phyloP scores from a whole-genome alignment of 2,797 vertebrate genomes.

The Pelochelys cantorii region DNA sequence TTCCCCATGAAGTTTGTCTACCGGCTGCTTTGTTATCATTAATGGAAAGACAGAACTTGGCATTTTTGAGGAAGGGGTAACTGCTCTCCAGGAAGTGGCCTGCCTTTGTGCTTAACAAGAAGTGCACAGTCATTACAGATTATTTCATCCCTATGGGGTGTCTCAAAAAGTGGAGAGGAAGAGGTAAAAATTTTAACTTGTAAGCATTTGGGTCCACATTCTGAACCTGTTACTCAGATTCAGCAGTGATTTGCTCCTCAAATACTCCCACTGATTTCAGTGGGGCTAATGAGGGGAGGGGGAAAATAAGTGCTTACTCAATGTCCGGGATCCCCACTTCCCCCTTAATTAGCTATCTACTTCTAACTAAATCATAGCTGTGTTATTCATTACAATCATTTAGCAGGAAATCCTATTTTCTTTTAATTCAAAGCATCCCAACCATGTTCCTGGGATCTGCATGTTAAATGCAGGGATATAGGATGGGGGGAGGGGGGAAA shows the following conservation, averaged over 20 bases:
- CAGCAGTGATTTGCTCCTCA: not conserved
- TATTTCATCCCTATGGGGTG: not conserved
- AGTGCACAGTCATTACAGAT: not conserved
- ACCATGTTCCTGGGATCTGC: not conserved
- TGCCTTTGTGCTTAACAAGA: conserved; percentile 11
- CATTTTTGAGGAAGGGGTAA: not conserved
- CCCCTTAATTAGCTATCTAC: not conserved
- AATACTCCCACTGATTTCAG: not conserved
- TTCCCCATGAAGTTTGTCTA: not conserved
- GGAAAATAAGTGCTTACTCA: too few species aligned
- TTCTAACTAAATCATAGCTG: not conserved
- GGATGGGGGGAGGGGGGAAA: not conserved
- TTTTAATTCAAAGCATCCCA: not conserved
- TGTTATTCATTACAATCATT: not conserved
- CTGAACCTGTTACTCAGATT: not conserved
- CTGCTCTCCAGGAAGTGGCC: not conserved
- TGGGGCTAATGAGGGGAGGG: not conserved
- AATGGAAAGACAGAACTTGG: not conserved
- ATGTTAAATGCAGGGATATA: not conserved
- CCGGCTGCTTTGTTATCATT: not conserved
- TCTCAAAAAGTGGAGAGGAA: not conserved
- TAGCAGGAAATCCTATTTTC: not conserved
- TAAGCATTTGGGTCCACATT: not conserved
- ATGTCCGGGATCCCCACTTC: not conserved
- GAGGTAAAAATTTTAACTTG: not conserved